Base-by-base conservation (phyloP, 2,888 invertebrate genomes). In the Timema cristinae region DNA sequence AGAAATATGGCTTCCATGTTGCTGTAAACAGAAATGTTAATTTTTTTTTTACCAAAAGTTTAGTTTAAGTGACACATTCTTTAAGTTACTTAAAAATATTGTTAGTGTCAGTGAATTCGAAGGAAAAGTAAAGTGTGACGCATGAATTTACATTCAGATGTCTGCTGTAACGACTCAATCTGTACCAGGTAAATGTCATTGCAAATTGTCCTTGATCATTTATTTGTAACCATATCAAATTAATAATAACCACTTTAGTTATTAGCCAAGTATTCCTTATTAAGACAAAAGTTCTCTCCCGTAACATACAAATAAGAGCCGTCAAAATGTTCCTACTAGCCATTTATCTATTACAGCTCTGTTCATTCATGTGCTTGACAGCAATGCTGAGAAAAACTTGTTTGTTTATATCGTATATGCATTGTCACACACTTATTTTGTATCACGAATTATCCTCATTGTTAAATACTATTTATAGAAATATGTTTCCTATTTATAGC, bases 91-190 rank as follows among this genome's bases (percentile, higher is more conserved):
- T 61, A 50, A 50, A 71, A 50, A 81, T 50, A 54, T 32, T 68
- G 47, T 67, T 49, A 10, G 59, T 71, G 50, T 71, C 63, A 66
- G 67, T 59, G 67, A 15, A 48, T 61, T 66, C 50, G 47, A 56
- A 54, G 67, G 16, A 71, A 72, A 73, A 68, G 32, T 32, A 63
- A 69, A 67, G 50, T 72, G 71, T 70, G 70, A 75, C 76, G 76
- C 71, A 76, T 76, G 76, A 73, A 73, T 76, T 72, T 75, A 71
- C 71, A 71, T 70, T 74, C 83, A 82, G 82, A 85, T 85, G 84
- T 84, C 84, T 83, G 83, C 84, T 80, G 82, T 84, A 83, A 84
- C 75, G 69, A 75, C 84, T 80, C 84, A 84, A 82, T 81, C 84
- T 77, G 81, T 84, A 78, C 81, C 84, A 84, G 84, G 84, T 84